Conservation (phyloP, 2,888 invertebrate genomes). For the Troides helena region DNA sequence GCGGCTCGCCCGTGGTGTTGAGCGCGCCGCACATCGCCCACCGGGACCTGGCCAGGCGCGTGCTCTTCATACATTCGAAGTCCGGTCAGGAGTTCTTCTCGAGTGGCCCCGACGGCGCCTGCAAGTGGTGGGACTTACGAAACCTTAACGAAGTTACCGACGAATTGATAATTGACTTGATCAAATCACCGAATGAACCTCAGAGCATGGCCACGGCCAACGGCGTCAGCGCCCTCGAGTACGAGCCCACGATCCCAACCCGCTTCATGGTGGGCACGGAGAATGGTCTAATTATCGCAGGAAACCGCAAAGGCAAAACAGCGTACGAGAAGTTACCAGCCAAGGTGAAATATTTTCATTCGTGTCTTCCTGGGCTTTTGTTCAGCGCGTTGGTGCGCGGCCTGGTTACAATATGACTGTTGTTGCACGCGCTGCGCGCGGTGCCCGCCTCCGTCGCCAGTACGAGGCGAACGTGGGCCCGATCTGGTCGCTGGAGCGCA, state of each 20-base stretch:
- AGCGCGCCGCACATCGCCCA: slow-evolving; percentile 91
- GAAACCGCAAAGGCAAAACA: slow-evolving; percentile 86
- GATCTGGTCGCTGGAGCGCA: slow-evolving; percentile 91
- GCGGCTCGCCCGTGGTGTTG: slow-evolving; percentile 84
- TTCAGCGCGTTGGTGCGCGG: not conserved
- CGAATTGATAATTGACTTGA: slow-evolving; percentile 83
- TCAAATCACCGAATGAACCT: slow-evolving; percentile 71
- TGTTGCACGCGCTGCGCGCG: not conserved
- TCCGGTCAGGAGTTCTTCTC: slow-evolving; percentile 96
- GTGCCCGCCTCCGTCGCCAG: slow-evolving; percentile 37
- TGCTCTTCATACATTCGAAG: slow-evolving; percentile 94
- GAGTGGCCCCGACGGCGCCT: slow-evolving; percentile 92
- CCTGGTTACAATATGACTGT: not conserved
- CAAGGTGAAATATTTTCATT: slow-evolving; percentile 59
- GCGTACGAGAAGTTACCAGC: slow-evolving; percentile 82
- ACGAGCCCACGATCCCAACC: slow-evolving; percentile 86
- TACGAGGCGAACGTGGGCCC: slow-evolving; percentile 89
- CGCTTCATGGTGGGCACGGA: slow-evolving; percentile 87
- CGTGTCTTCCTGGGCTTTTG: not conserved
- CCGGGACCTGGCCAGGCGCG: slow-evolving; percentile 90
- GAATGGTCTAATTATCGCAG: slow-evolving; percentile 82
- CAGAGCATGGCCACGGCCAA: slow-evolving; percentile 78
- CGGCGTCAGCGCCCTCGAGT: slow-evolving; percentile 83
- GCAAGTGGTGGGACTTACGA: slow-evolving; percentile 89
- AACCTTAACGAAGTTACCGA: slow-evolving; percentile 83